These are phyloP conservation scores for Paramormyrops hopkinsi DNA, from an alignment of 2,797 vertebrate genomes.

Conservation along the genomic window DNA sequence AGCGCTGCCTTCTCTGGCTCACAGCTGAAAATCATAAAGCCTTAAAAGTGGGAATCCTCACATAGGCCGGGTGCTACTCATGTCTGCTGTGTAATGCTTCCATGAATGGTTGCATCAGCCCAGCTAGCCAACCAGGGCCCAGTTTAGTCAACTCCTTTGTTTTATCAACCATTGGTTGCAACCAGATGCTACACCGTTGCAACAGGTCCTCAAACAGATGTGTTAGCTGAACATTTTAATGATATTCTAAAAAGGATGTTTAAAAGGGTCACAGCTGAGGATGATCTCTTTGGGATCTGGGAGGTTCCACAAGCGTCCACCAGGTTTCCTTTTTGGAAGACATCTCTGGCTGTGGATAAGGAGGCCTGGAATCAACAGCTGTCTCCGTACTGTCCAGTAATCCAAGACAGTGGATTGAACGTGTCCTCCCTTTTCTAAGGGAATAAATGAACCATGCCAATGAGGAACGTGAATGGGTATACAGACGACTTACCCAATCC, in stretches of 20 bases:
- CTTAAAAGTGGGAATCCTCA: not conserved
- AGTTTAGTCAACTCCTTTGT: not conserved
- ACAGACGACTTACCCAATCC: not conserved
- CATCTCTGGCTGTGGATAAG: not conserved
- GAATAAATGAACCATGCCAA: not conserved
- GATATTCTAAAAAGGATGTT: not conserved
- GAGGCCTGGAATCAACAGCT: not conserved
- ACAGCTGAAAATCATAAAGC: not conserved
- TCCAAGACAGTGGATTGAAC: not conserved
- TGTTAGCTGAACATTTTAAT: not conserved
- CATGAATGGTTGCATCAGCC: not conserved
- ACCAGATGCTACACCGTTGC: not conserved
- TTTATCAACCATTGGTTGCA: not conserved
- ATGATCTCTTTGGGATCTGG: not conserved
- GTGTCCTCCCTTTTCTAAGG: not conserved
- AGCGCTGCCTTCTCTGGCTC: not conserved
- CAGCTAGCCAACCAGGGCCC: not conserved
- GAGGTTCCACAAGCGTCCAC: not conserved
- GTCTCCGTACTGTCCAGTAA: not conserved
- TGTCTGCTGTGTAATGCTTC: not conserved
- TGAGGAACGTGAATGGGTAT: not conserved
- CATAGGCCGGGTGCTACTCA: not conserved
- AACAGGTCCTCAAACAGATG: conserved; percentile 5
- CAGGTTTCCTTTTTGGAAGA: not conserved
- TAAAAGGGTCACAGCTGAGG: conserved; percentile 2